Base-by-base conservation (phyloP, 2,113 vertebrate species). In the Pelobates fuscus region DNA sequence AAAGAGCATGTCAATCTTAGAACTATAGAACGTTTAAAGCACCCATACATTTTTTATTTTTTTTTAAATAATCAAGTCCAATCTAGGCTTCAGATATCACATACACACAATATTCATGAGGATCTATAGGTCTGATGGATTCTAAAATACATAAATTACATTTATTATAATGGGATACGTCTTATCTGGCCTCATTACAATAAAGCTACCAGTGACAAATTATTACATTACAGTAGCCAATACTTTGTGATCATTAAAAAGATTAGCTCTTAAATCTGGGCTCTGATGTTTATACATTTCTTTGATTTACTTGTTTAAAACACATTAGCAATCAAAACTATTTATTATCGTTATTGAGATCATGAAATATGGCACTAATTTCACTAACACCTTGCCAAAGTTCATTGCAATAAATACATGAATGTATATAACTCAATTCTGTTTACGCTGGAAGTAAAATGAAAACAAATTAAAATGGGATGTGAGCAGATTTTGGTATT, bases 341-440 rank as follows among this genome's bases (percentile, higher is more conserved):
- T 65, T 44, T 65, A 65, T 43, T 24, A 43, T 24, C 18, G 27
- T 37, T 20, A 63, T 63, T 63, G 29, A 37, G 27, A 12, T 11
- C 14, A 21, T 63, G 11, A 37, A 63, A 30, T 63, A 63, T n/a
- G 20, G 32, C 20, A 2, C 8, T 65, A 65, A 65, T 24, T 43
- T 65, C 30, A 12, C 6, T 5, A 43, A 25, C 62, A 41, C 10
- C 32, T 23, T 65, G 62, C 32, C 62, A 41, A 24, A 37, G 21
- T 43, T 65, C n/a, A 43, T 43, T 23, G 32, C 62, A 65, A 43
- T 43, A 65, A 32, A 23, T 65, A 43, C 32, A 43, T 24, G 32
- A 41, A 43, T 65, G 62, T 23, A 20, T 32, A 65, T 43, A 41
- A 65, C 62, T 65, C 62, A 65, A 43, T 43, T 65, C 32, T 30